Conservation (phyloP, 2,113 vertebrate genomes). For the Artemisiospiza belli region DNA sequence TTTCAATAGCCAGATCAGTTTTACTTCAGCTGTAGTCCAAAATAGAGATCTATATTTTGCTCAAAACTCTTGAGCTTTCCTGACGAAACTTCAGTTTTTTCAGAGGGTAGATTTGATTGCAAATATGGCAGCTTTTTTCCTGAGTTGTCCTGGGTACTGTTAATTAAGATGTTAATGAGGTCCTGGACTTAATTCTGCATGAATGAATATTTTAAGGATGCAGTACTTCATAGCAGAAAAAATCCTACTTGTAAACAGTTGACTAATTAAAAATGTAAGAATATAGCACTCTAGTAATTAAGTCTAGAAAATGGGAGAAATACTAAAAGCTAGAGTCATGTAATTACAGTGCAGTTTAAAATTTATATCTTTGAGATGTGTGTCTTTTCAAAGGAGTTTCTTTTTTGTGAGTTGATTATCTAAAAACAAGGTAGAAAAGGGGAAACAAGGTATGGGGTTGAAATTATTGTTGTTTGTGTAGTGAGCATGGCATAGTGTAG, state of each 20-base stretch:
- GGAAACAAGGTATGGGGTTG: background rate
- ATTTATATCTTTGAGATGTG: background rate
- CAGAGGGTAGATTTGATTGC: background rate
- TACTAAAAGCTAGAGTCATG: background rate
- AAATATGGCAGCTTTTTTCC: background rate
- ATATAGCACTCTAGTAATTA: background rate
- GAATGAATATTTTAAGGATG: slow-evolving; percentile 2
- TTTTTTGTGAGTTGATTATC: background rate
- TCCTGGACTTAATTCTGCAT: background rate
- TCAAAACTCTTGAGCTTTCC: background rate
- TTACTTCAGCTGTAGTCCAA: background rate
- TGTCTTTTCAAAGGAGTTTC: background rate
- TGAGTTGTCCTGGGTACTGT: background rate
- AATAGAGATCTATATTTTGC: background rate
- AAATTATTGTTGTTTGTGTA: background rate
- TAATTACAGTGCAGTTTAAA: background rate
- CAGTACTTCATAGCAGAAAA: background rate
- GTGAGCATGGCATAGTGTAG: background rate
- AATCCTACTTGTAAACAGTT: background rate
- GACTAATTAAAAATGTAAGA: slow-evolving; percentile 28
- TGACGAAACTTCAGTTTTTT: background rate
- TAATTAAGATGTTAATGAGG: slow-evolving; percentile 19
- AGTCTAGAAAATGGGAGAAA: background rate
- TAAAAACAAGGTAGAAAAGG: background rate
- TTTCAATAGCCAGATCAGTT: background rate